Base-by-base conservation (phyloP, 2,888 invertebrate species). In the Tupiocoris notatus region DNA sequence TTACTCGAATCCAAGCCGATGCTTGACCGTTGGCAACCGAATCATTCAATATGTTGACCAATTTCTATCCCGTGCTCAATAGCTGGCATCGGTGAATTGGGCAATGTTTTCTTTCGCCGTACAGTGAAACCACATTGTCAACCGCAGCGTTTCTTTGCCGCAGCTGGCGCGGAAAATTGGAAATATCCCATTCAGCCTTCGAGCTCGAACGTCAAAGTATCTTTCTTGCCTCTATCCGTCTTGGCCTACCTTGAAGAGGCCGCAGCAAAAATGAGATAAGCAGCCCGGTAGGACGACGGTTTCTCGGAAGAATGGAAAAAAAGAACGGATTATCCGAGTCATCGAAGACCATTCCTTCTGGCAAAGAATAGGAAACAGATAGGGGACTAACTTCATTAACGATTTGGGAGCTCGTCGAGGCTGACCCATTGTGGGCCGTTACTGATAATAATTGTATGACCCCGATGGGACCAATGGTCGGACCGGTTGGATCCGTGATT, bases 361-460 rank as follows among this genome's bases (percentile, higher is more conserved):
- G 16, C 22, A 18, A 70, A 70, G 70, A 70, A 70, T 70, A 12
- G 70, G 70, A 59, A 70, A 59, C 70, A 70, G 70, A 70, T 70
- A 70, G 17, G 17, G 23, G 58, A 22, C 54, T 70, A 70, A 70
- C 70, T 70, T 70, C 70, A 70, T 70, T 70, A 70, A 70, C 70
- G 70, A 70, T 70, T 70, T 70, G 58, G 68, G 70, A 58, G 63
- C 58, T 70, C 59, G 24, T 17, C 39, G 39, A 12, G 39, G 3
- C 39, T 12, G 12, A 12, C 39, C 70, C 24, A 70, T 70, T 70
- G 70, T 70, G 70, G 9, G 25, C 59, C 18, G 70, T 57, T 58
- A 57, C 70, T 70, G 70, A 70, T 70, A 70, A 70, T 70, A 70
- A 70, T 70, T 70, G 70, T 70, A 70, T 59, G 70, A 59, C 70